Percentiles rank a stretch among this genome's conserved stretches.
These are phyloP conservation scores for Drosophila tanythrix DNA, from an alignment of 2,888 invertebrate species.

Conservation along the genomic window DNA sequence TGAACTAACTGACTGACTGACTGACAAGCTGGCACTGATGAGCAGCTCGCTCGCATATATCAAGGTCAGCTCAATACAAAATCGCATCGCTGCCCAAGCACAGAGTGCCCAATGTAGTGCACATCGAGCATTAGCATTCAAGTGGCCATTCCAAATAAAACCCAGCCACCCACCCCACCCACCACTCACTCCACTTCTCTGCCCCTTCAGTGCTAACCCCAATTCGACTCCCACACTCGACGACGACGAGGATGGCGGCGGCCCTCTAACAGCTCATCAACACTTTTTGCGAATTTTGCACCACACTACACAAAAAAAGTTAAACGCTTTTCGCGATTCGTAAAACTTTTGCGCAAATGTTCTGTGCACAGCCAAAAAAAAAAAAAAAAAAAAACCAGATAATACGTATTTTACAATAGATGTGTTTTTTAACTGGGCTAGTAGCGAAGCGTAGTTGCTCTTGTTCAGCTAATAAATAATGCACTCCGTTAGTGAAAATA, in stretches of 20 bases:
- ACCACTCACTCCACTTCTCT: not conserved
- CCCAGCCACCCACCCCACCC: not conserved
- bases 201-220: constrained; percentile 2
- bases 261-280: constrained; percentile 39
- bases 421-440: not conserved
- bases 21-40: constrained; percentile 9
- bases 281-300: constrained; percentile 24
- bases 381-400: constrained; percentile 7
- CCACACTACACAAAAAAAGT: constrained; percentile 28
- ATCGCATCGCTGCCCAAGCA: constrained; percentile 38
- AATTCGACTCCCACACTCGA: not conserved
- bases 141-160: not conserved
- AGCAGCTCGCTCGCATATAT: not conserved
- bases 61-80: constrained; percentile 49
- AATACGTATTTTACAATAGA: constrained; percentile 17
- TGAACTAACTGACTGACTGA: not conserved
- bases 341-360: constrained; percentile 39
- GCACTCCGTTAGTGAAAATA: no score
- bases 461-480: constrained; percentile 2
- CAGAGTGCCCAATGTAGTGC: constrained; percentile 37
- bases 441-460: not conserved
- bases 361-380: constrained; percentile 14
- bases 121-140: constrained; percentile 33
- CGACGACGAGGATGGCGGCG: not conserved
- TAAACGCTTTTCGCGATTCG: constrained; percentile 45